phyloP scores from a whole-genome alignment of 92 coral and sea anemone species.

The Phenganax subtilis region DNA sequence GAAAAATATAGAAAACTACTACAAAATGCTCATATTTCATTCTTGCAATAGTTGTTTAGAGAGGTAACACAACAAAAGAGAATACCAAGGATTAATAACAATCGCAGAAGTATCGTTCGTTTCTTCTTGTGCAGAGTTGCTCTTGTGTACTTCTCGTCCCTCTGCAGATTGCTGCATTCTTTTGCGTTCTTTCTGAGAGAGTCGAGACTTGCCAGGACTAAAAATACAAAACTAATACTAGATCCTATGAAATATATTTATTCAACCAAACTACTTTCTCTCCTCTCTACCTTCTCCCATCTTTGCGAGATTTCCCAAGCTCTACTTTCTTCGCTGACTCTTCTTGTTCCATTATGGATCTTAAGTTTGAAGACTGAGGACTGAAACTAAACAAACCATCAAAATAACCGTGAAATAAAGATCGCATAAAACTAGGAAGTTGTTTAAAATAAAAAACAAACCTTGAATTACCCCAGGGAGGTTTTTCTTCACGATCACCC shows the following conservation, averaged over 20 bases:
- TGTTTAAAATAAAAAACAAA: neutral
- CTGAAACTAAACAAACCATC: conserved; percentile 44
- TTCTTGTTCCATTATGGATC: conserved; percentile 81
- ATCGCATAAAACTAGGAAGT: neutral
- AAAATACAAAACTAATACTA: neutral
- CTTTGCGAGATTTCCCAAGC: conserved; percentile 20
- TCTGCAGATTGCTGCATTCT: conserved; percentile 17
- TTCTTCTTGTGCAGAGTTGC: neutral
- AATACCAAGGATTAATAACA: conserved; percentile 64
- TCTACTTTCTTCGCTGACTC: conserved; percentile 11
- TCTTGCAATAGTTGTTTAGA: neutral
- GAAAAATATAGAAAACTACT: neutral
- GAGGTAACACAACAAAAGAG: neutral
- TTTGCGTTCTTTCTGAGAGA: conserved; percentile 37
- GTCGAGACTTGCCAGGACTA: conserved; percentile 32
- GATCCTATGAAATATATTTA: neutral
- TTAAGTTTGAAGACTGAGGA: conserved; percentile 67
- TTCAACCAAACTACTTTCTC: neutral
- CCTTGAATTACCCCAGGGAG: conserved; percentile 34
- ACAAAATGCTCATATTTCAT: too few species aligned
- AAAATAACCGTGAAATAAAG: neutral
- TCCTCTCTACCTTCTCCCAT: conserved; percentile 25
- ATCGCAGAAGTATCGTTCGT: neutral
- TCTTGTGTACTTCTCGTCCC: neutral
- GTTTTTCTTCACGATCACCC: neutral